phyloP scores from a whole-genome alignment of 2,888 invertebrate species.

The Protonemura montana region DNA sequence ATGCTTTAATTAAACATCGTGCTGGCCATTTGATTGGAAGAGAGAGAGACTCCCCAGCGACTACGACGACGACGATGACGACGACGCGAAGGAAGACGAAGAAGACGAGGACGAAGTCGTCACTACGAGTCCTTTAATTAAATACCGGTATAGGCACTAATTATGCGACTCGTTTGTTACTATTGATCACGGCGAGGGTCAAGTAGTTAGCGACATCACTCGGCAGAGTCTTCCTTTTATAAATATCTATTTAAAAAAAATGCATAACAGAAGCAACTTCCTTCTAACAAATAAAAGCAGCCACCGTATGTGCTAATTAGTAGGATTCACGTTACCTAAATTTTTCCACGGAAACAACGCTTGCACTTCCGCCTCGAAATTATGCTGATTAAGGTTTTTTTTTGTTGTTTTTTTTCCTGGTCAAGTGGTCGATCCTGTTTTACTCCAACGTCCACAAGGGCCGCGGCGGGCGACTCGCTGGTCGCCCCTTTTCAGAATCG shows the following conservation, averaged over 20 bases:
- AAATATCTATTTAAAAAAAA: not conserved
- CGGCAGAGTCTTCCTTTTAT: conserved; percentile 37
- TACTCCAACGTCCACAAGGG: not conserved
- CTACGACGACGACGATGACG: not conserved
- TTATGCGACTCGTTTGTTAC: not conserved
- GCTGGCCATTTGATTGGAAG: conserved; percentile 33
- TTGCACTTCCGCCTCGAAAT: not conserved
- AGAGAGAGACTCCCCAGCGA: not conserved
- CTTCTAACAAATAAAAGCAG: not conserved
- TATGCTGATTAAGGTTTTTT: not conserved
- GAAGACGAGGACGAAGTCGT: not conserved
- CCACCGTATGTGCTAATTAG: conserved; percentile 26
- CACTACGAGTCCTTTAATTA: conserved; percentile 14
- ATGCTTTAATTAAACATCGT: conserved; percentile 36
- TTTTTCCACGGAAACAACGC: not conserved
- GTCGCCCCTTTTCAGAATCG: not conserved
- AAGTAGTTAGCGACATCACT: conserved; percentile 39
- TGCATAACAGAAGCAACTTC: conserved; percentile 8
- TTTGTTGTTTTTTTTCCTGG: not conserved
- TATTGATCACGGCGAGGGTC: conserved; percentile 40
- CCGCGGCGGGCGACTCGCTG: not conserved
- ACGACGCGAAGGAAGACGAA: not conserved
- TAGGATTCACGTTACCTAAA: not conserved
- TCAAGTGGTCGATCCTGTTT: not conserved
- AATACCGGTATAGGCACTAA: not conserved